Evolutionary conservation across 2,888 invertebrate species (phyloP), one percentile per base, ranked within the genome.

Genomic region (Agriopis aurantiaria): DNA sequence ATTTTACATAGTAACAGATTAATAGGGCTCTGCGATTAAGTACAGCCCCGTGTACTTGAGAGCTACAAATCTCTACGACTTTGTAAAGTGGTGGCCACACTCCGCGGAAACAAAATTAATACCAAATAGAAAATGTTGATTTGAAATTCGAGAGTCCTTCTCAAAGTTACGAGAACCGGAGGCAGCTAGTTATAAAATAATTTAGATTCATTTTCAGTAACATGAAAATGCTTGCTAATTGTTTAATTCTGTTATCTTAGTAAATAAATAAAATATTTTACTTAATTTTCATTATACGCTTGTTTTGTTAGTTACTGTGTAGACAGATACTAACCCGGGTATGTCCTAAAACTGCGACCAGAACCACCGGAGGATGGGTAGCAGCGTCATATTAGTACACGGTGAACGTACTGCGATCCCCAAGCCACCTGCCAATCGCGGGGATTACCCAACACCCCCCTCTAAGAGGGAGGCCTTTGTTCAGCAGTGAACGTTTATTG

Each of bases 81-180:
- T 69, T 53, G 61, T 53, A 58, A n/a, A 65, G 56, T 61, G 43
- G 56, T 55, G n/a, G 53, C 55, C 45, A 56, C 56, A 56, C 49
- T 65, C 49, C 33, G 23, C 17, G 12, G 43, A 59, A 66, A 66
- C 66, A 55, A 70, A 70, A 49, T 70, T 62, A 66, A 59, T 63
- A 51, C 43, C 46, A 23, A 58, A 52, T 57, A 45, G 66, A 59
- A 63, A 62, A 66, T 64, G 56, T 64, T 64, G 60, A 71, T 71
- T 68, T 58, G 53, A 71, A 65, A 68, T 61, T 71, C 3, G 62
- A 66, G 71, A 64, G 67, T 56, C 12, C 59, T 63, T 70, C 0
- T 3, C 12, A 23, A 64, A 67, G 64, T 68, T 68, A 56, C 14
- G 40, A 57, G 14, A 64, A 64, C 55, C 49, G 55, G 52, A 33